phyloP scores from a whole-genome alignment of 1,140 invertebrate species.

The Lethrus apterus region DNA sequence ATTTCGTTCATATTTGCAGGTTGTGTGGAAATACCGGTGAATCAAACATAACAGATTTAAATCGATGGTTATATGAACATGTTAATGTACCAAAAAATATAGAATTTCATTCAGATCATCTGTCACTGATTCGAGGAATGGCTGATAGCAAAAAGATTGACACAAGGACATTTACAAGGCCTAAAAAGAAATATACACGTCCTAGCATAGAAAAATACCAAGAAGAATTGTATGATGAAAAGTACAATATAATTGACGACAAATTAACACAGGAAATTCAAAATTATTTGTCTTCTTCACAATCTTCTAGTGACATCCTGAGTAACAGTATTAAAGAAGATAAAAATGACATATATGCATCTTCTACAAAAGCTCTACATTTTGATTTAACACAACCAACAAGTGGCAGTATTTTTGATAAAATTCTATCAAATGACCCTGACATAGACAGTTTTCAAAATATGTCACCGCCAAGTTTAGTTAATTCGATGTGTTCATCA shows the following conservation, averaged over 20 bases:
- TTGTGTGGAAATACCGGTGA: slow-evolving; percentile 16
- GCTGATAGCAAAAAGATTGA: slow-evolving; percentile 35
- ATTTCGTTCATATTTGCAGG: slow-evolving; percentile 12
- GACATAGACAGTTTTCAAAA: slow-evolving; percentile 37
- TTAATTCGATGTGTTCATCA: slow-evolving; percentile 40
- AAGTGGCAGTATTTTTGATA: slow-evolving; percentile 34
- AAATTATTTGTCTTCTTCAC: slow-evolving; percentile 1
- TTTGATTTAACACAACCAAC: slow-evolving; percentile 37
- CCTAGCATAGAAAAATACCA: slow-evolving; percentile 40
- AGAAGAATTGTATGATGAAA: slow-evolving; percentile 32
- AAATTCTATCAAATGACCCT: slow-evolving; percentile 22
- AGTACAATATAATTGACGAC: slow-evolving; percentile 13
- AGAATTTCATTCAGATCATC: slow-evolving; percentile 5
- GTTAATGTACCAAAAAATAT: slow-evolving; percentile 12
- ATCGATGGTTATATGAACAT: slow-evolving; percentile 22
- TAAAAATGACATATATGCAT: too few relatives aligned
- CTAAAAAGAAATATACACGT: slow-evolving; percentile 40
- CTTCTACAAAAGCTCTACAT: slow-evolving; percentile 20
- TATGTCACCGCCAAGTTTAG: slow-evolving; percentile 39
- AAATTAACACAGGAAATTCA: slow-evolving; percentile 1
- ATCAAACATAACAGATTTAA: slow-evolving; percentile 12
- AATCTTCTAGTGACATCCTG: neutral
- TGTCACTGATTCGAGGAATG: slow-evolving; percentile 8
- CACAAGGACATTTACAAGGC: slow-evolving; percentile 45
- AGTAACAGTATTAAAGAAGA: slow-evolving; percentile 6